phyloP scores from a whole-genome alignment of 2,888 invertebrate species.

The Mesorhabditis spiculigera region DNA sequence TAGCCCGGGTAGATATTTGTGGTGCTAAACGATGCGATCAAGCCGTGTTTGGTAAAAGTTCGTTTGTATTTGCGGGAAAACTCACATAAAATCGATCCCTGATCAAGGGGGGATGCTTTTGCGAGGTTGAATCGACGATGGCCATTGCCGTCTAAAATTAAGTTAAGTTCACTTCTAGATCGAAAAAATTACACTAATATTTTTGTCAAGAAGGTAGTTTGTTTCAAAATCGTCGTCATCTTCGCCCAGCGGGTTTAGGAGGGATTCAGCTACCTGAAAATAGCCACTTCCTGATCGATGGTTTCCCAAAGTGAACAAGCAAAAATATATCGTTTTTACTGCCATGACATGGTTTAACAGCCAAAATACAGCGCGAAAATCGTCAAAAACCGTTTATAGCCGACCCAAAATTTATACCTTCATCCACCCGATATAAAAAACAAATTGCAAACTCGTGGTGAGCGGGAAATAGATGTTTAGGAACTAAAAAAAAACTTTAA shows the following conservation, averaged over 20 bases:
- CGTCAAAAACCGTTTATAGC: too few species aligned
- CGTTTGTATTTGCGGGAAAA: not conserved
- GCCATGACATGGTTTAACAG: not conserved
- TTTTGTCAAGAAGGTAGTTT: conserved; percentile 1
- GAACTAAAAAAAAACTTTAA: not conserved
- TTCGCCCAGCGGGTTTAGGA: not conserved
- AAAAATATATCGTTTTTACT: not conserved
- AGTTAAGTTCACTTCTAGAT: too few species aligned
- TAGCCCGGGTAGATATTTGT: not conserved
- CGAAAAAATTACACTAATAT: not conserved
- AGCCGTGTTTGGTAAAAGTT: too few species aligned
- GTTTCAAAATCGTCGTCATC: conserved; percentile 1
- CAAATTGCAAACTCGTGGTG: not conserved
- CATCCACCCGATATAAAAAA: not conserved
- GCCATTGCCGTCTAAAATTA: not conserved
- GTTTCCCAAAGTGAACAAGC: too few species aligned
- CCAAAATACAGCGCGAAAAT: too few species aligned
- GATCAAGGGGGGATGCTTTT: not conserved
- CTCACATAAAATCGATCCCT: not conserved
- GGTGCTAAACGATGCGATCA: not conserved
- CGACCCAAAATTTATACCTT: not conserved
- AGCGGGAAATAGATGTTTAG: conserved; percentile 1
- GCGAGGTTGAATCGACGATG: not conserved
- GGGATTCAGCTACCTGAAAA: not conserved
- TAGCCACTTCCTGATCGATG: not conserved